These are phyloP conservation scores for Drosophila paulistorum DNA, from an alignment of 1,140 invertebrate species.

Conservation along the genomic window DNA sequence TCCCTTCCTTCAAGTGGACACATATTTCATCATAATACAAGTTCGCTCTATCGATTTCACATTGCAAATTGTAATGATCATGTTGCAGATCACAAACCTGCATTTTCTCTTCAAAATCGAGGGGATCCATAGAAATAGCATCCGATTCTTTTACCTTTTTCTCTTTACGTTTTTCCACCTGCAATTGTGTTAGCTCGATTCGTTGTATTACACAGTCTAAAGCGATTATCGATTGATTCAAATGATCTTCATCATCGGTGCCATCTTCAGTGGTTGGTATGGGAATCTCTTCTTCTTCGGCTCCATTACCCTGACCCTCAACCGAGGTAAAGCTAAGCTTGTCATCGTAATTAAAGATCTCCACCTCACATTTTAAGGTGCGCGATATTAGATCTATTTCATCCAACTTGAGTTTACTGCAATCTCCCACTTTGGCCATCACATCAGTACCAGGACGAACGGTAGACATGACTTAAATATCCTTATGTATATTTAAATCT, in stretches of 20 bases:
- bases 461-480: not conserved
- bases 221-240: not conserved
- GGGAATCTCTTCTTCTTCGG: constrained; percentile 14
- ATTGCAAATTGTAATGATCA: constrained; percentile 22
- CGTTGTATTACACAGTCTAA: constrained; percentile 39
- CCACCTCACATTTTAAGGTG: constrained; percentile 25
- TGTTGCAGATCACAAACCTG: constrained; percentile 18
- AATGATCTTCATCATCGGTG: constrained; percentile 32
- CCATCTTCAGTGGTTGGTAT: not conserved
- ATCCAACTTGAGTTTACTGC: constrained; percentile 22
- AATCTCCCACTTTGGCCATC: constrained; percentile 28
- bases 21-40: constrained; percentile 24
- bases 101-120: constrained; percentile 20
- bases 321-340: constrained; percentile 37
- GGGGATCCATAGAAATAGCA: not conserved
- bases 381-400: constrained; percentile 55
- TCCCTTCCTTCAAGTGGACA: not conserved
- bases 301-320: not conserved
- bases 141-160: not conserved
- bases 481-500: not conserved
- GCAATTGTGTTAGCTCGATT: constrained; percentile 37
- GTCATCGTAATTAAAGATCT: constrained; percentile 48
- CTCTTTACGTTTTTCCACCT: constrained; percentile 4
- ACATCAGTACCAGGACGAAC: constrained; percentile 12
- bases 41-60: constrained; percentile 37